Evolutionary conservation across 1,140 invertebrate species (phyloP).

Genomic region (Drosophila burlai): DNA sequence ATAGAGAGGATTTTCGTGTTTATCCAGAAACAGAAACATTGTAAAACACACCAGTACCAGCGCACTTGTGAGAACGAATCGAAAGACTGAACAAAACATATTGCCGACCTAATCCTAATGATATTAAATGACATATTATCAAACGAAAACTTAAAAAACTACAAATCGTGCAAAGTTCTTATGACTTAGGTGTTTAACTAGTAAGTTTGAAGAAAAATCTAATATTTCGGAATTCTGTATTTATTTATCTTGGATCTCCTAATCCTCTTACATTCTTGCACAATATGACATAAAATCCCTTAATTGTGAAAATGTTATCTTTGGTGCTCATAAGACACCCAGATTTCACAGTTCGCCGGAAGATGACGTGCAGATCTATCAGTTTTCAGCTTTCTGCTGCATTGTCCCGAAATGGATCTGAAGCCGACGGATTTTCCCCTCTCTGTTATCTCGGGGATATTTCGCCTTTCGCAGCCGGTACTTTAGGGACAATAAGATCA

Average conservation of each 20-base stretch:
- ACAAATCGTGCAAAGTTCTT: not conserved
- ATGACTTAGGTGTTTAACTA: too few species aligned
- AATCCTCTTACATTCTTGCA: not conserved
- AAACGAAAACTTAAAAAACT: not conserved
- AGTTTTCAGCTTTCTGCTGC: conserved; percentile 1
- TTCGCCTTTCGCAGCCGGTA: conserved; percentile 20
- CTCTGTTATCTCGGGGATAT: conserved; percentile 18
- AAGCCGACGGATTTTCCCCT: conserved; percentile 5
- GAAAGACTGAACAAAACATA: not conserved
- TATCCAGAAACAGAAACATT: not conserved
- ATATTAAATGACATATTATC: not conserved
- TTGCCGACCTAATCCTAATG: not conserved
- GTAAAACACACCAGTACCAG: not conserved
- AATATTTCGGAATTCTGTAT: not conserved
- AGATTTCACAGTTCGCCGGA: conserved; percentile 24
- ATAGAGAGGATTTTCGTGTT: conserved; percentile 6
- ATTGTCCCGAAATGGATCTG: conserved; percentile 9
- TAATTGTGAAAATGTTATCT: not conserved
- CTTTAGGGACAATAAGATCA: conserved; percentile 34
- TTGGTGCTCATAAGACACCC: conserved; percentile 6
- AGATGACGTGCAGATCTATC: conserved; percentile 23
- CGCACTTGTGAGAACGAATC: not conserved
- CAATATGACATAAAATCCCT: conserved; percentile 5
- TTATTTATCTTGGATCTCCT: not conserved
- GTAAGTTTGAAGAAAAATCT: not conserved